Evolutionary conservation across 2,797 vertebrate genomes (phyloP).

Genomic region (Rhodeus uyekii): DNA sequence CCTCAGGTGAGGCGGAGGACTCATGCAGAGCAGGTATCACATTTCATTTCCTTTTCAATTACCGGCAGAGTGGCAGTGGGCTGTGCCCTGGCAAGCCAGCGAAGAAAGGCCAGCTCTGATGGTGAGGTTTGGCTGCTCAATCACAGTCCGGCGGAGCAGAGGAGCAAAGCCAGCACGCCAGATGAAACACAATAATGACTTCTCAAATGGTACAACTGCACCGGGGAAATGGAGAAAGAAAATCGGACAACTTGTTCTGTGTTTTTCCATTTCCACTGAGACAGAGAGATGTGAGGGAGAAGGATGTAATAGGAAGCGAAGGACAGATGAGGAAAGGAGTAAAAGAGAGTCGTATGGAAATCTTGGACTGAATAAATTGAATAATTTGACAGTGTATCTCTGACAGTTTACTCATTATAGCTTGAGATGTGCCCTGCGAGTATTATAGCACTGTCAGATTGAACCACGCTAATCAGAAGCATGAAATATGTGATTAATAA

Average conservation of each 20-base stretch:
- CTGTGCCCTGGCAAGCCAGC: conserved; percentile 13
- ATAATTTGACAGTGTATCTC: conserved; percentile 9
- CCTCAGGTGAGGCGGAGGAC: conserved; percentile 24
- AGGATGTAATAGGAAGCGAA: conserved; percentile 22
- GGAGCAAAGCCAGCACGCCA: conserved; percentile 36
- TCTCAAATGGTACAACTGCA: conserved; percentile 27
- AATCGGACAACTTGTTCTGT: conserved; percentile 25
- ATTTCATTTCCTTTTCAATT: conserved; percentile 57
- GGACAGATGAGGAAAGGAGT: conserved; percentile 1
- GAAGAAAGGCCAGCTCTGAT: conserved; percentile 43
- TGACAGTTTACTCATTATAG: conserved; percentile 34
- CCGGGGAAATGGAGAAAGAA: conserved; percentile 33
- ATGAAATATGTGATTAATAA: conserved; percentile 31
- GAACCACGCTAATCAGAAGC: conserved; percentile 6
- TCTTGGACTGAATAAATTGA: conserved; percentile 3
- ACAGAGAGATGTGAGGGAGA: conserved; percentile 8
- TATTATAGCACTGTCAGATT: conserved; percentile 31
- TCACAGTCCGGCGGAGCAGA: conserved; percentile 47
- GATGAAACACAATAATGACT: conserved; percentile 48
- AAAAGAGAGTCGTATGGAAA: conserved; percentile 16
- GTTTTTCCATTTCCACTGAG: neutral
- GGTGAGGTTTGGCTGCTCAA: conserved; percentile 49
- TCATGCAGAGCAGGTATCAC: conserved; percentile 46
- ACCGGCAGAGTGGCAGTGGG: conserved; percentile 18
- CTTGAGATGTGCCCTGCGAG: conserved; percentile 6